Conservation (phyloP, 1,140 invertebrate species). For the Drosophila parvula region DNA sequence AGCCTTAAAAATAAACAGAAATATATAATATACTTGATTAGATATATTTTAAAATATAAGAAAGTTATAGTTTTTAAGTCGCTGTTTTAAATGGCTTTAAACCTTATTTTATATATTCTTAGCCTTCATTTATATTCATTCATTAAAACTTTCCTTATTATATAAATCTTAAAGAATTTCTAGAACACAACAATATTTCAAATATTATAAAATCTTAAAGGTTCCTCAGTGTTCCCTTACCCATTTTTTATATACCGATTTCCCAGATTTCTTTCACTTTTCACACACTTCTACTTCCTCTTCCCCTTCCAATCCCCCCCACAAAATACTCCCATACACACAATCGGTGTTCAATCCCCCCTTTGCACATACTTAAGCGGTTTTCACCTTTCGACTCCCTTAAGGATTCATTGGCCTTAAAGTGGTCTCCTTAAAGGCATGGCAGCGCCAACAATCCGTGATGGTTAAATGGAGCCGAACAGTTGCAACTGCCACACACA, state of each 20-base stretch:
- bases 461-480: constrained; percentile 56
- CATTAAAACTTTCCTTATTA: background rate
- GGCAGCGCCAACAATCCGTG: constrained; percentile 29
- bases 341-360: constrained; percentile 7
- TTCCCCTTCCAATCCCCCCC: no score
- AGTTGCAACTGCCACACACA: constrained; percentile 31
- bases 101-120: background rate
- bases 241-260: background rate
- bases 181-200: no score
- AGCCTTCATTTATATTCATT: background rate
- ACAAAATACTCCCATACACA: background rate
- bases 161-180: no score
- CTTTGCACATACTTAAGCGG: constrained; percentile 25
- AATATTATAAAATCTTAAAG: no score
- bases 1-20: no score
- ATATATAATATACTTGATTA: no score
- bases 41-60: no score
- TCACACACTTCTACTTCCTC: background rate
- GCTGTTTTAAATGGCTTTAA: background rate
- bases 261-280: background rate
- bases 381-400: constrained; percentile 10
- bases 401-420: constrained; percentile 29
- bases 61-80: no score
- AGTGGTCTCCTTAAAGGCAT: constrained; percentile 34
- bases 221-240: no score